Evolutionary conservation across 1,140 invertebrate genomes (phyloP), one percentile per base, ranked within the genome.

Genomic region (Micrasema minimum): DNA sequence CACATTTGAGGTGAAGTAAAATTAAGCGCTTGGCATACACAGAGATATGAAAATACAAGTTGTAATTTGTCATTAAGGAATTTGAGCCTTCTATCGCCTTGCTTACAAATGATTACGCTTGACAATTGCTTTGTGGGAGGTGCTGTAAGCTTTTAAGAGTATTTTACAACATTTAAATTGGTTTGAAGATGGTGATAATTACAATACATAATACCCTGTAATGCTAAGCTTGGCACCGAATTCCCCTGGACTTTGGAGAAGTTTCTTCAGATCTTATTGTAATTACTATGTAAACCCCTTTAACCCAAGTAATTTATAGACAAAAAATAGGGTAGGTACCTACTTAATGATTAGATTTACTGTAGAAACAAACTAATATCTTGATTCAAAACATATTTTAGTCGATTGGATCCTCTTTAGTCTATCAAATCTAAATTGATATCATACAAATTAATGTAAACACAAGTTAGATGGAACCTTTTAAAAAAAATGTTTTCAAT

Each of bases 141-240:
- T 37, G 66, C 66, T 67, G 20, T 41, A 67, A 55, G 66, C 66
- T 67, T 67, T 66, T 66, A 26, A 61, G 12, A 46, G 22, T 43
- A 43, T 37, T 66, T 66, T 48, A 43, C 26, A 65, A 38, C n/a
- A 46, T 66, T 66, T 20, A 50, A 66, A 48, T 31, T 65, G 43
- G 9, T 46, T 64, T 18, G n/a, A 48, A 35, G 26, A 51, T 41
- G n/a, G n/a, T 66, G 22, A 37, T 37, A 51, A 53, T 50, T 35
- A 53, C 31, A 23, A 66, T 66, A 51, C n/a, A 55, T 67, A 57
- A 16, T 69, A 43, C 46, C 31, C 67, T 69, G 67, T 69, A 65
- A 59, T 66, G 51, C 61, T 66, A 66, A 41, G 67, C 67, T 69
- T 69, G 51, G 51, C n/a, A 55, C 51, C 22, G 12, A 16, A 5